These are phyloP conservation scores for Malurus splendens DNA, from an alignment of 2,797 vertebrate genomes.

Conservation along the genomic window DNA sequence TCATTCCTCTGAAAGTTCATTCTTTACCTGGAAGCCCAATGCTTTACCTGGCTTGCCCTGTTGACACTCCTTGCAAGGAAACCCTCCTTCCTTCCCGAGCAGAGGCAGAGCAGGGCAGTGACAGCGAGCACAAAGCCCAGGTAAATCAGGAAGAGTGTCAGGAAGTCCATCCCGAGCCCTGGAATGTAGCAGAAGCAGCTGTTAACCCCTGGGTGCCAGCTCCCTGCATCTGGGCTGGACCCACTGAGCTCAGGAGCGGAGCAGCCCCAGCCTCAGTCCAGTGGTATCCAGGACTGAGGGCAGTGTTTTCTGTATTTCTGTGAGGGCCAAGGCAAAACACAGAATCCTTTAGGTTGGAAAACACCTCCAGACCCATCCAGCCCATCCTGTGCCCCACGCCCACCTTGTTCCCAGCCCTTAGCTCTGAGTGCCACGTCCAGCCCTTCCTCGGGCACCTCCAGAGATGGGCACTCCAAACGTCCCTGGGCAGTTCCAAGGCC, in stretches of 20 bases:
- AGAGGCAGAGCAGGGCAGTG: slow-evolving; percentile 67
- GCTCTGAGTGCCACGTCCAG: background rate
- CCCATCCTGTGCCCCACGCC: too few species aligned
- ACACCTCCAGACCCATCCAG: accelerated
- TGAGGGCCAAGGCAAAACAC: background rate
- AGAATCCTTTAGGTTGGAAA: background rate
- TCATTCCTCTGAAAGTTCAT: accelerated
- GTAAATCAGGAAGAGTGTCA: slow-evolving; percentile 84
- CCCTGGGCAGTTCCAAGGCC: background rate
- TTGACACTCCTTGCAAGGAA: background rate
- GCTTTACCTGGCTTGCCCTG: background rate
- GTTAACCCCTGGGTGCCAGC: accelerated
- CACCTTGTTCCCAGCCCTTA: too few species aligned
- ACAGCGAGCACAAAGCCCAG: slow-evolving; percentile 70
- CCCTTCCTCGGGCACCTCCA: background rate
- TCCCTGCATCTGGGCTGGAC: background rate
- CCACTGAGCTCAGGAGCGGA: background rate
- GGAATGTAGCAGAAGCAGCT: background rate
- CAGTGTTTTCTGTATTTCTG: accelerated
- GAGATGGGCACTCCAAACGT: background rate
- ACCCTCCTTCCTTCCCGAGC: background rate
- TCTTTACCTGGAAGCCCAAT: background rate
- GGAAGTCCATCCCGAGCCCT: slow-evolving; percentile 85
- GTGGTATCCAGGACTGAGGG: background rate
- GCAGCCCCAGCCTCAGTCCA: background rate